Percentiles rank a stretch among this genome's conserved stretches.
These are phyloP conservation scores for Salticus scenicus DNA, from an alignment of 2,888 invertebrate species.

Conservation along the genomic window DNA sequence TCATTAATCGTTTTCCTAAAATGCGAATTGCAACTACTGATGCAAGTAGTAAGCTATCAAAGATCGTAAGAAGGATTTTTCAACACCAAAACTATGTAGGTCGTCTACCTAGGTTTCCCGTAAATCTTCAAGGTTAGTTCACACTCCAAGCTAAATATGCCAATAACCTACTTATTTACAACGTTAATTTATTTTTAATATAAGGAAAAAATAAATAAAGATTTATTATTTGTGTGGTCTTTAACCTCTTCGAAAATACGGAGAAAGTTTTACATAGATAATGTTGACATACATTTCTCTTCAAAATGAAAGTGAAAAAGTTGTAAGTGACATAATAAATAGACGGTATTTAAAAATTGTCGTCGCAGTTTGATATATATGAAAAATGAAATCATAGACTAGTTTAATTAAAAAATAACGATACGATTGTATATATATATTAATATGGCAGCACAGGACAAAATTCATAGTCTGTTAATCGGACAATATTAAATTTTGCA, in stretches of 20 bases:
- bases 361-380: no score
- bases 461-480: no score
- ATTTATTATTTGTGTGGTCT: slow-evolving; percentile 17
- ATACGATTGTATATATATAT: no score
- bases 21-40: slow-evolving; percentile 32
- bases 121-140: slow-evolving; percentile 41
- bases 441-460: no score
- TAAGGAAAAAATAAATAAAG: neutral
- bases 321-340: no score
- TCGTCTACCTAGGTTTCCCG: slow-evolving; percentile 22
- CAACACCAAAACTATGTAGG: slow-evolving; percentile 20
- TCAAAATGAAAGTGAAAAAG: no score
- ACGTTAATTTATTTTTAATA: neutral
- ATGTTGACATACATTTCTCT: no score
- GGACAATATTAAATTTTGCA: no score
- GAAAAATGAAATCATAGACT: no score
- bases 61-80: slow-evolving; percentile 38
- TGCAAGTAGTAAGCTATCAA: neutral
- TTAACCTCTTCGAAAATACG: slow-evolving; percentile 15
- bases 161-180: neutral
- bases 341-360: no score
- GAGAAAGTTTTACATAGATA: no score
- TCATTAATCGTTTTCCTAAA: slow-evolving; percentile 22
- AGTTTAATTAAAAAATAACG: no score
- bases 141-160: slow-evolving; percentile 31